phyloP scores from a whole-genome alignment of 2,797 vertebrate species.

The Loriculus beryllinus region DNA sequence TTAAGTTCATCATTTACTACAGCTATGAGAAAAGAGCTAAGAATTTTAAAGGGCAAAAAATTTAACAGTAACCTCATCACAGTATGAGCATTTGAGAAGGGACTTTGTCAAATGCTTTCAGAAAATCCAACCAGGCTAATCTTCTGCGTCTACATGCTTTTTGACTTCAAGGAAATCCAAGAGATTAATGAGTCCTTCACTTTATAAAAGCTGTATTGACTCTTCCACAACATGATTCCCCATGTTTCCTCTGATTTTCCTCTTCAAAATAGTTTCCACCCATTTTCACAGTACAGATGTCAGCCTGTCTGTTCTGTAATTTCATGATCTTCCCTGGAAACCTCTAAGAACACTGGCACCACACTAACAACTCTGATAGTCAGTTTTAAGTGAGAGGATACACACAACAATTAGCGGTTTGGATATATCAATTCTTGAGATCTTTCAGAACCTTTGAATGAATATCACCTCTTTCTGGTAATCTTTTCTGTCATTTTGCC shows the following conservation, averaged over 20 bases:
- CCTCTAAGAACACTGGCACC: background rate
- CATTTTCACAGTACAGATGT: constrained; percentile 43
- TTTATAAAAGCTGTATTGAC: constrained; percentile 7
- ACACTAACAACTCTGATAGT: constrained; percentile 13
- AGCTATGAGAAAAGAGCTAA: background rate
- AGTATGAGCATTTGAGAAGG: background rate
- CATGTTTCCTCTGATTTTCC: background rate
- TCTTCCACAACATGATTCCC: background rate
- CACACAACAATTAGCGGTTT: constrained; percentile 1
- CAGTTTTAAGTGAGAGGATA: constrained; percentile 19
- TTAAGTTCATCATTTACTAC: background rate
- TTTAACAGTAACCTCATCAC: background rate
- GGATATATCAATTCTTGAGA: background rate
- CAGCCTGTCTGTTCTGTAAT: constrained; percentile 9
- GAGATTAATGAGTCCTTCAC: background rate
- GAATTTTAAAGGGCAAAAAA: background rate
- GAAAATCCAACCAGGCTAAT: background rate
- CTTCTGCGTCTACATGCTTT: background rate
- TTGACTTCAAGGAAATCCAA: background rate
- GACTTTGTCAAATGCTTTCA: background rate
- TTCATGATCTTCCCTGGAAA: constrained; percentile 8
- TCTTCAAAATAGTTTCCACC: constrained; percentile 15
- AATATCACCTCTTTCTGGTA: background rate
- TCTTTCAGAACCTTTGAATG: background rate
- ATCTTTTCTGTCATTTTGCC: background rate